Evolutionary conservation across 2,113 vertebrate species (phyloP).

Genomic region (Corythornis cristatus): DNA sequence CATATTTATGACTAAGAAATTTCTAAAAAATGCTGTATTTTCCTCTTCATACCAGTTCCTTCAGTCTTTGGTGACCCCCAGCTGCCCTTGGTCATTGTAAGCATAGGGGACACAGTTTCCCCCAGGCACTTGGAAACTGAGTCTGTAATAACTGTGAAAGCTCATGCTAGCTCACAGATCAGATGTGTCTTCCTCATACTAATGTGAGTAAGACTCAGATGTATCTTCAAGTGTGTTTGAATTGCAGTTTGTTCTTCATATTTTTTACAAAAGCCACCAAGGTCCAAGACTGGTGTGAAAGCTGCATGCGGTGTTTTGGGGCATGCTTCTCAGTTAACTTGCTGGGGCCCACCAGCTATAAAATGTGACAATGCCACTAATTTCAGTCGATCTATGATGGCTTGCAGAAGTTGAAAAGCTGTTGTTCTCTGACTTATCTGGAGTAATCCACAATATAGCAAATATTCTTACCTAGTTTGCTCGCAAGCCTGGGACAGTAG

Average conservation of each 20-base stretch:
- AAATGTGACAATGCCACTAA: background rate
- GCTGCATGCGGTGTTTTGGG: background rate
- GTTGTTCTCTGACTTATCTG: background rate
- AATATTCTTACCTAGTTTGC: background rate
- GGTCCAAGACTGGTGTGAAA: background rate
- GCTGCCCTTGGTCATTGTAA: background rate
- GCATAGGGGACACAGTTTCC: background rate
- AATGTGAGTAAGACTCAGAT: background rate
- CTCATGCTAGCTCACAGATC: background rate
- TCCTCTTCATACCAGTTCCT: background rate
- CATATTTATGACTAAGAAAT: background rate
- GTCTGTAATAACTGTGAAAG: background rate
- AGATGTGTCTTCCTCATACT: background rate
- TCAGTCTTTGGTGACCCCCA: background rate
- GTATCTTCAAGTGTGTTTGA: background rate
- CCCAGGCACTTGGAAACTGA: background rate
- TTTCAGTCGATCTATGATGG: background rate
- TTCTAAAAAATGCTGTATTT: background rate
- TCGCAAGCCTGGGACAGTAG: background rate
- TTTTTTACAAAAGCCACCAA: background rate
- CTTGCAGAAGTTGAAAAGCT: background rate
- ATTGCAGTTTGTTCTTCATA: background rate
- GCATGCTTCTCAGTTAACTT: background rate
- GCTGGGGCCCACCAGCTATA: fast-evolving
- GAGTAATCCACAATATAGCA: background rate